These are phyloP conservation scores for Acanthacorydalis orientalis DNA, from an alignment of 2,888 invertebrate genomes.

Conservation along the genomic window DNA sequence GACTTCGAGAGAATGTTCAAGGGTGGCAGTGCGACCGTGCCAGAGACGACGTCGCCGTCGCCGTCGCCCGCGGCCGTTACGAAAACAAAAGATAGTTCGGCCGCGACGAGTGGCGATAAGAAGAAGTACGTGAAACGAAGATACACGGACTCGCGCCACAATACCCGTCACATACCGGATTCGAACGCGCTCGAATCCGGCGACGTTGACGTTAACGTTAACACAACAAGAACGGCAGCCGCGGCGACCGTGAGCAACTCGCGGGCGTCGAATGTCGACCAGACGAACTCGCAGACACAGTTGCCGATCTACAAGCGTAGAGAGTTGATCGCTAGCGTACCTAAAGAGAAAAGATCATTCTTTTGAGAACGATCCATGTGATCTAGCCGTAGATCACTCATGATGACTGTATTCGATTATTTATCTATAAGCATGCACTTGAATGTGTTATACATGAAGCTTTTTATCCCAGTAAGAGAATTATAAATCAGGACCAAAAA, in stretches of 20 bases:
- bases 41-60: conserved; percentile 31
- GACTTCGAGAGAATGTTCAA: conserved; percentile 44
- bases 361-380: background rate
- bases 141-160: conserved; percentile 42
- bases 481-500: too few relatives aligned
- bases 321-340: conserved; percentile 66
- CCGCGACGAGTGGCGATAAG: conserved; percentile 25
- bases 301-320: conserved; percentile 58
- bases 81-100: conserved; percentile 17
- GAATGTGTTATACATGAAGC: too few relatives aligned
- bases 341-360: conserved; percentile 12
- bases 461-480: too few relatives aligned
- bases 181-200: conserved; percentile 27
- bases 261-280: conserved; percentile 13
- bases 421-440: too few relatives aligned
- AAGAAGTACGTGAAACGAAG: conserved; percentile 42
- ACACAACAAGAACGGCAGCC: conserved; percentile 12
- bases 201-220: conserved; percentile 13
- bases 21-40: conserved; percentile 21
- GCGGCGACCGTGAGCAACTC: conserved; percentile 7
- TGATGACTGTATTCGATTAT: too few relatives aligned
- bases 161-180: conserved; percentile 37
- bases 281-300: conserved; percentile 14
- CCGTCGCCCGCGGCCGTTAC: conserved; percentile 27
- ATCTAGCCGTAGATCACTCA: too few relatives aligned